Evolutionary conservation across 1,140 invertebrate species (phyloP).

Genomic region (Pissodes strobi): DNA sequence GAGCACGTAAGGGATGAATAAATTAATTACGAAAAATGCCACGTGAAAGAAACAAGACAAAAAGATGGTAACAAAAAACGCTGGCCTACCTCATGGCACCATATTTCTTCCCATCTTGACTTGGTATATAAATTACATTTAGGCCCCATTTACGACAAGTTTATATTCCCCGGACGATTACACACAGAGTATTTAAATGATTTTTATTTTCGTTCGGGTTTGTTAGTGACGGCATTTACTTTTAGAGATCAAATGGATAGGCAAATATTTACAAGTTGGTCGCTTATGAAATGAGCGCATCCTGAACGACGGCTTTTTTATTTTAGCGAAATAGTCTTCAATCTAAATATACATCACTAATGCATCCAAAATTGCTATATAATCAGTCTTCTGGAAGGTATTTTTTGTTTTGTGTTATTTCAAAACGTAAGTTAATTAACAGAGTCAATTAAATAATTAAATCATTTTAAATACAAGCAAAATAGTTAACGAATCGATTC

Average conservation of each 20-base stretch:
- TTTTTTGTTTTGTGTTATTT: too few species aligned
- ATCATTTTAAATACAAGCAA: too few species aligned
- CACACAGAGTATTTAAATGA: conserved; percentile 26
- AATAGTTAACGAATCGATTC: too few species aligned
- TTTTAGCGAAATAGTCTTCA: background rate
- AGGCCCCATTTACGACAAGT: conserved; percentile 22
- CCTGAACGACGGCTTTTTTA: background rate
- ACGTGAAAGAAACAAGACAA: conserved; percentile 14
- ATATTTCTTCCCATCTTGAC: conserved; percentile 20
- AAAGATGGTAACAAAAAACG: conserved; percentile 10
- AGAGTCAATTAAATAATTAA: too few species aligned
- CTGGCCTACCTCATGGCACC: conserved; percentile 8
- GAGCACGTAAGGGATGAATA: conserved; percentile 3
- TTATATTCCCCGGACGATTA: conserved; percentile 29
- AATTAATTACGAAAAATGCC: conserved; percentile 21
- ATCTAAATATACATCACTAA: too few species aligned
- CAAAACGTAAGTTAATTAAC: too few species aligned
- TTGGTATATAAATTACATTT: conserved; percentile 21
- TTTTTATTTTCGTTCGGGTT: conserved; percentile 28
- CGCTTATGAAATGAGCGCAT: background rate
- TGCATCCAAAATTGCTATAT: too few species aligned
- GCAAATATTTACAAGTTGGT: conserved; percentile 21
- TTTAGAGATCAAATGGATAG: conserved; percentile 21
- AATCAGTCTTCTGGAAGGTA: too few species aligned
- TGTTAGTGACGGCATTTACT: conserved; percentile 26